phyloP scores from a whole-genome alignment of 1,140 invertebrate species.

The Conus betulinus region DNA sequence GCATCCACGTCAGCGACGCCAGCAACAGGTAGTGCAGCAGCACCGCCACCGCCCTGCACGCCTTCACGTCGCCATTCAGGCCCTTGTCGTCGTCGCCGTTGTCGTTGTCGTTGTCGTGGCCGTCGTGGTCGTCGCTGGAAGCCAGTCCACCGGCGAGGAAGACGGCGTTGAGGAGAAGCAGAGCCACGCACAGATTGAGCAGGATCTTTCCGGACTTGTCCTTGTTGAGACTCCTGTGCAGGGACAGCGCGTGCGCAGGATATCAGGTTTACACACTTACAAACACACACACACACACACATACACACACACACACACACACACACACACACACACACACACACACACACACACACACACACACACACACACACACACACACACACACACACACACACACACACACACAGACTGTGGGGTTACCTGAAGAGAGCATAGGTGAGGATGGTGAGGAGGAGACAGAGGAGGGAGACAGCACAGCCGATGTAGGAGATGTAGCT shows the following conservation, averaged over 20 bases:
- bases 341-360: too few relatives aligned
- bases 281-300: too few relatives aligned
- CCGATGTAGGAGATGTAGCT: constrained; percentile 90
- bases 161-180: constrained; percentile 76
- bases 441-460: constrained; percentile 41
- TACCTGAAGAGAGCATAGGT: constrained; percentile 68
- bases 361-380: too few relatives aligned
- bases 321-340: too few relatives aligned
- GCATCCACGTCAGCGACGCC: constrained; percentile 78
- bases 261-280: too few relatives aligned
- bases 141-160: constrained; percentile 75
- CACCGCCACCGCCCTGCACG: constrained; percentile 72
- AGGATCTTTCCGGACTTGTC: constrained; percentile 79
- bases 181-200: constrained; percentile 77
- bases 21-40: constrained; percentile 77
- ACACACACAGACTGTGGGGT: not conserved
- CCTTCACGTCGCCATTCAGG: constrained; percentile 32
- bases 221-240: constrained; percentile 75
- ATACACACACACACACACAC: too few relatives aligned
- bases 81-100: constrained; percentile 43
- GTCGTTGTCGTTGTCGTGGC: constrained; percentile 37
- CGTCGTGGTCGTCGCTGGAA: constrained; percentile 41
- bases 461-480: constrained; percentile 82
- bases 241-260: too few relatives aligned
- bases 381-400: too few relatives aligned